These are phyloP conservation scores for Cephus pygmeus DNA, from an alignment of 2,888 invertebrate genomes.

Conservation along the genomic window DNA sequence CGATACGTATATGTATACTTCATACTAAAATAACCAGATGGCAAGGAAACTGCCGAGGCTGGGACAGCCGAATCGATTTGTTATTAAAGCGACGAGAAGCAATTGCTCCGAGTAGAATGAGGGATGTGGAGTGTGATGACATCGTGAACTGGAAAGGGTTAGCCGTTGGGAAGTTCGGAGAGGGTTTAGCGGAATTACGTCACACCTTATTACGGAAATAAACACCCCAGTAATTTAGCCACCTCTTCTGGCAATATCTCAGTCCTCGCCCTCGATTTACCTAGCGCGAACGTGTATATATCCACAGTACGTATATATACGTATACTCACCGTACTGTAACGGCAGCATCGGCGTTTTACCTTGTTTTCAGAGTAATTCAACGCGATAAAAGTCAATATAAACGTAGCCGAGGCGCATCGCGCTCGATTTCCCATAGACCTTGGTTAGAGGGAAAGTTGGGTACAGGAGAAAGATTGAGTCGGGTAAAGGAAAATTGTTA, in stretches of 20 bases:
- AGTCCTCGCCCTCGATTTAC: background rate
- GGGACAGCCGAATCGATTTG: background rate
- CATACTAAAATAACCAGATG: no score
- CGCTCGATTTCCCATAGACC: background rate
- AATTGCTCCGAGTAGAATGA: background rate
- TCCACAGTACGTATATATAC: background rate
- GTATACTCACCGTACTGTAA: background rate
- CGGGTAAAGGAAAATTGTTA: background rate
- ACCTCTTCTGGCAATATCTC: slow-evolving; percentile 12
- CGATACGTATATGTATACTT: no score
- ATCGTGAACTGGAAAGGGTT: background rate
- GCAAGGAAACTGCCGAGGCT: no score
- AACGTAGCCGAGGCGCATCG: background rate
- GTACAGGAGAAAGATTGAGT: background rate
- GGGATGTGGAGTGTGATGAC: background rate
- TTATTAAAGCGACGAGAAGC: background rate
- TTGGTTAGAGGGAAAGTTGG: background rate
- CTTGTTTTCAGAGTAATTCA: background rate
- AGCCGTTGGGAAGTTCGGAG: background rate
- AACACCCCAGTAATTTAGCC: slow-evolving; percentile 21
- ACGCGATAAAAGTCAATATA: background rate
- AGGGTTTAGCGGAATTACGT: slow-evolving; percentile 24
- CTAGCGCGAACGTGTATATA: background rate
- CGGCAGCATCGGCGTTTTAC: background rate
- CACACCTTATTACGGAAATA: slow-evolving; percentile 27